Evolutionary conservation across 2,888 invertebrate genomes (phyloP), one percentile per base, ranked within the genome.

Genomic region (Yponomeuta sedellus): DNA sequence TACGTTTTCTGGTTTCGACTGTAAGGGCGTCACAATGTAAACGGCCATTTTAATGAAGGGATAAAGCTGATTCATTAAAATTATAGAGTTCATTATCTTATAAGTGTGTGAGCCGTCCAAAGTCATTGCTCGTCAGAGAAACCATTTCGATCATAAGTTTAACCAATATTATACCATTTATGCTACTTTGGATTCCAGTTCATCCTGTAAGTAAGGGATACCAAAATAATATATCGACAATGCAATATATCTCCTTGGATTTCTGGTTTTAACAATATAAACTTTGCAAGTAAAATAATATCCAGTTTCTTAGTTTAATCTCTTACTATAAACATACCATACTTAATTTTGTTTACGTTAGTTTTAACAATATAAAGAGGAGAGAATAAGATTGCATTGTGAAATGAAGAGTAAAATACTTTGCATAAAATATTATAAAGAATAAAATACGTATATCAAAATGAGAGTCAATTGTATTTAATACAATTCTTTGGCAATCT

Each of bases 381-480:
- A 91, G 90, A 90, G 89, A 89, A 88, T 83, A 90, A 90, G 90
- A 90, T 90, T 89, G 88, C 88, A 87, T 83, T 77, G 82, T 83
- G 75, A 79, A 80, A 73, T n/a, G n/a, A n/a, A 82, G 44, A 12
- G 44, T 52, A 76, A 73, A 82, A 80, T 83, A 83, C 84, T 85
- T 85, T 87, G 86, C 88, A 84, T 80, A 65, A 66, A 63, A 65
- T 76, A 70, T 79, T 77, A 77, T 77, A 77, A 78, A 77, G 73
- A 75, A 73, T 72, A 71, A 70, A 65, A 59, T 59, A 65, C 62
- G 52, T 65, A 65, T 63, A 64, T 63, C 57, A 63, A 64, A 65
- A 64, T 59, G 57, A 44, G 25, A 65, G 86, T 87, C 88, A 85
- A 86, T 89, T 91, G 90, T 91, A 90, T 89, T 69, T 75, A 85